Conservation (phyloP, 2,888 invertebrate species). For the Conomelus anceps region DNA sequence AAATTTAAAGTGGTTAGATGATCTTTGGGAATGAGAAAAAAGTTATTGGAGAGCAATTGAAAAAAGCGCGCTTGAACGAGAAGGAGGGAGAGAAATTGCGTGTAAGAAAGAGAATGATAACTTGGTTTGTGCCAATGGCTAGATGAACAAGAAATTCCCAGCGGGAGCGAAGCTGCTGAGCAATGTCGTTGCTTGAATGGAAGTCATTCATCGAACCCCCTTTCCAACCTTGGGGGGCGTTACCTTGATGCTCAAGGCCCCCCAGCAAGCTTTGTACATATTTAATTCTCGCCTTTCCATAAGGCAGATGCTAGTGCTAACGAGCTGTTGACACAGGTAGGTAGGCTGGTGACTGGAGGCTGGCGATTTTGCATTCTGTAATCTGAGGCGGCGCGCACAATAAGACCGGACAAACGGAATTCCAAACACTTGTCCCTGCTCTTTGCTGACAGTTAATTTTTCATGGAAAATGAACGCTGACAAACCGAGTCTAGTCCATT, state of each 20-base stretch:
- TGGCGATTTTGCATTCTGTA: background rate
- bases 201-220: background rate
- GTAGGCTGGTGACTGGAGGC: background rate
- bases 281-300: background rate
- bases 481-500: background rate
- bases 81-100: background rate
- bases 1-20: too few species aligned
- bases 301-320: background rate
- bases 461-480: background rate
- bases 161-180: background rate
- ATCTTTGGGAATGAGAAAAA: too few species aligned
- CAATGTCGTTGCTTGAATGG: background rate
- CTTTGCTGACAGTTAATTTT: background rate
- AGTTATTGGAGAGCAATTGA: too few species aligned
- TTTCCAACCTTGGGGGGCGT: background rate
- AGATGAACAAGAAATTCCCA: background rate
- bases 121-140: background rate
- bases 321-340: background rate
- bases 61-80: too few species aligned
- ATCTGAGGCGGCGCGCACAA: background rate
- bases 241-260: too few species aligned
- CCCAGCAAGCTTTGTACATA: background rate
- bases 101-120: background rate
- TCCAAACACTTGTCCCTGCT: background rate
- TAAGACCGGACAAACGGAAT: background rate